Base-by-base conservation (phyloP, 2,113 vertebrate genomes). In the Apodemus sylvaticus region DNA sequence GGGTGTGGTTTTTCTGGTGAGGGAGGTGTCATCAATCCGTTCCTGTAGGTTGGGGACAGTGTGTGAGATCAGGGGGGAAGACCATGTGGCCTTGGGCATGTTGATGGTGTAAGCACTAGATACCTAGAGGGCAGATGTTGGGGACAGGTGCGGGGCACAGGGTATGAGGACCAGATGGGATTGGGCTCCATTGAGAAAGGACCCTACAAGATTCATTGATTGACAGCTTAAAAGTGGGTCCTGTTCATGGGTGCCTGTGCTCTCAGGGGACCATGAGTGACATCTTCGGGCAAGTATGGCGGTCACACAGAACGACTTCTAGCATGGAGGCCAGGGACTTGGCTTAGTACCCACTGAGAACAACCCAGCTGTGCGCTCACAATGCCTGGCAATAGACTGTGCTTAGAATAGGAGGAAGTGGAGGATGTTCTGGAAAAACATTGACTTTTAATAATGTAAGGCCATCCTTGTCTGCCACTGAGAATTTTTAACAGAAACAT, bases 231-330 rank as follows among this genome's bases (percentile, higher is more conserved):
- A 39, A 2, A 26, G 45, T 10, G 22, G 22, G 22, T 5, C 20
- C 60, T 7, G 1, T 20, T 13, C 88, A 26, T 13, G 9, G n/a
- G 70, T 10, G 17, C 48, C 14, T 45, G 10, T n/a, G 7, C 29
- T 22, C 34, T 34, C 10, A 31, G 55, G 17, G 29, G 42, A 53
- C 20, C 2, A 42, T 13, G 6, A 45, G 48, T 1, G 3, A 68
- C 26, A 6, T 12, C 39, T 36, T 34, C 2, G 20, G 36, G 13
- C 62, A 16, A 9, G 3, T 1, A 8, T 53, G 74, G 42, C 0
- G 10, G 58, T 51, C 42, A 78, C 60, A 51, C 3, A 19, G 60
- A 19, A 64, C 0, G 36, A n/a, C 53, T 60, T 55, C 78, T 26
- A 12, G 58, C 58, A 42, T 31, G 58, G 39, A 19, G 60, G 22